Conservation (phyloP, 2,888 invertebrate genomes). For the Gibbula magus region DNA sequence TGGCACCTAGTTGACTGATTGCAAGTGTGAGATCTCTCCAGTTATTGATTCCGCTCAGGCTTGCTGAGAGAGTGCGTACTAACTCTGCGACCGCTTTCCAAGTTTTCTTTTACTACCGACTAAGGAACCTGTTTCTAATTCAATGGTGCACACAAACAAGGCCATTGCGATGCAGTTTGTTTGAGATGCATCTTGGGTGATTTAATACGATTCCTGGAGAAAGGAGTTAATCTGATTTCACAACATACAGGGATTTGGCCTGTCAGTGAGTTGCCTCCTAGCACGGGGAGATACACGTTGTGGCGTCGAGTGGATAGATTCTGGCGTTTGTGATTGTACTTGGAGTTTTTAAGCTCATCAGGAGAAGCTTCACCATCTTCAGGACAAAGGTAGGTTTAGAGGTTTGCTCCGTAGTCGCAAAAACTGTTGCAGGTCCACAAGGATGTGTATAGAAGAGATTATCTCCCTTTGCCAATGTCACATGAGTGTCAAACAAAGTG, state of each 20-base stretch:
- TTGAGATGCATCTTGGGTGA: slow-evolving; percentile 6
- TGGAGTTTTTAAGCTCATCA: not conserved
- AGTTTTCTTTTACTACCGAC: not conserved
- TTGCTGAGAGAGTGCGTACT: too few relatives aligned
- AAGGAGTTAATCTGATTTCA: slow-evolving; percentile 1
- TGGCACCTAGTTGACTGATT: too few relatives aligned
- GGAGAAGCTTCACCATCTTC: not conserved
- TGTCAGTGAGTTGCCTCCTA: not conserved
- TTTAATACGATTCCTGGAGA: not conserved
- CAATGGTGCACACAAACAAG: slow-evolving; percentile 1
- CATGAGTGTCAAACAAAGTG: too few relatives aligned
- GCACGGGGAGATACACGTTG: too few relatives aligned
- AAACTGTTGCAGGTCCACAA: too few relatives aligned
- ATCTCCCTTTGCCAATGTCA: too few relatives aligned
- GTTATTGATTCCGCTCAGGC: too few relatives aligned
- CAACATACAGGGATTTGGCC: slow-evolving; percentile 1
- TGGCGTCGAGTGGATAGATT: too few relatives aligned
- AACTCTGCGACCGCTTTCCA: not conserved
- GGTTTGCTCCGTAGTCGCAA: too few relatives aligned
- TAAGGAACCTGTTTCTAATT: not conserved
- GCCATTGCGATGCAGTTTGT: not conserved
- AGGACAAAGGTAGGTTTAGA: not conserved
- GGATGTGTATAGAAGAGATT: too few relatives aligned
- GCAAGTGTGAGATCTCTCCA: too few relatives aligned
- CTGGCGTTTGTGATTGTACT: too few relatives aligned